These are phyloP conservation scores for Probosciger aterrimus DNA, from an alignment of 2,113 vertebrate species.

Conservation along the genomic window DNA sequence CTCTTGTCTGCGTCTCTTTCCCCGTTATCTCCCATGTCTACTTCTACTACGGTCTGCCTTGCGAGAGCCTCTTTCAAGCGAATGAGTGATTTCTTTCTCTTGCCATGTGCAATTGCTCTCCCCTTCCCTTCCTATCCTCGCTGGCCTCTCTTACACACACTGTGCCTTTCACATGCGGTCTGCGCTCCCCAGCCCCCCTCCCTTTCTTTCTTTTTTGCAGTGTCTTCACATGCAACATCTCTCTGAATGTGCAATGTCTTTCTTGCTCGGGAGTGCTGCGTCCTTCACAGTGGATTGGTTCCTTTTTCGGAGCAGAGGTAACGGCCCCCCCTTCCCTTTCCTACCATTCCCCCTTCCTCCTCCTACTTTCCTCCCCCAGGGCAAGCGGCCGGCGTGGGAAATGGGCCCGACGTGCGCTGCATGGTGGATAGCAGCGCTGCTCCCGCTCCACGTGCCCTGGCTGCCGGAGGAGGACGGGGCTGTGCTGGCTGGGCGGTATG, in stretches of 20 bases:
- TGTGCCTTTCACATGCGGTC: constrained; percentile 20
- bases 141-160: constrained; percentile 24
- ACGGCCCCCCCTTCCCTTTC: neutral
- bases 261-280: constrained; percentile 23
- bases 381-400: constrained; percentile 77
- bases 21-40: neutral
- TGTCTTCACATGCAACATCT: constrained; percentile 23
- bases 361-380: constrained; percentile 13
- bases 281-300: constrained; percentile 78
- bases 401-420: constrained; percentile 74
- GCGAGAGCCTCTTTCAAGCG: neutral
- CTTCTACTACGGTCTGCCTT: neutral
- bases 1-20: neutral
- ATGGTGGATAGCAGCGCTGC: constrained; percentile 53
- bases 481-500: neutral
- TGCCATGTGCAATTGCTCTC: neutral
- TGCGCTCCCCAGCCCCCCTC: neutral
- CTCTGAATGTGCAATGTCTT: constrained; percentile 28
- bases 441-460: neutral
- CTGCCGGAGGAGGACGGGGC: neutral
- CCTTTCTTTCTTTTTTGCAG: neutral
- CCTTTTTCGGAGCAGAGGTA: constrained; percentile 59
- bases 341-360: neutral
- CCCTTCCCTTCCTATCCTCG: neutral
- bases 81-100: constrained; percentile 43